Percentiles rank a stretch among this genome's conserved stretches.
Conservation (phyloP, 2,113 vertebrate genomes). For the Scomber colias region DNA sequence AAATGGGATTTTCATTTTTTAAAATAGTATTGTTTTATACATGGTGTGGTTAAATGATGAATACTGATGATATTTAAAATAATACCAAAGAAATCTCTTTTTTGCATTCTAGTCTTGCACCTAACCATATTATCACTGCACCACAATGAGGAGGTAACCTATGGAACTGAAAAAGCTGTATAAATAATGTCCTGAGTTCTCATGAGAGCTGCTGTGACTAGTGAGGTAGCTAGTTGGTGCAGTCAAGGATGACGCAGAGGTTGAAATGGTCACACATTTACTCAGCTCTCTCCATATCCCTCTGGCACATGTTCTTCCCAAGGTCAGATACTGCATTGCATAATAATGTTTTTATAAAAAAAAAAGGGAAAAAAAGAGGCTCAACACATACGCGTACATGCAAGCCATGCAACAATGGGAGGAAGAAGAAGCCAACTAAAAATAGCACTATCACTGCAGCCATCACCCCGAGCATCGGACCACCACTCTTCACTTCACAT, state of each 20-base stretch:
- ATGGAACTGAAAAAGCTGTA: constrained; percentile 44
- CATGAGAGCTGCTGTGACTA: constrained; percentile 59
- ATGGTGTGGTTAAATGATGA: not conserved
- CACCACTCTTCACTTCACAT: constrained; percentile 70
- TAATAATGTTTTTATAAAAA: constrained; percentile 59
- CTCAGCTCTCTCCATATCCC: constrained; percentile 68
- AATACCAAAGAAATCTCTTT: not conserved
- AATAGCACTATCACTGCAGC: constrained; percentile 72
- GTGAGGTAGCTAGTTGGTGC: constrained; percentile 73
- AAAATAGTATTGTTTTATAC: not conserved
- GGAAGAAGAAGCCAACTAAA: constrained; percentile 63
- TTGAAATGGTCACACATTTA: constrained; percentile 81
- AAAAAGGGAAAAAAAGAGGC: constrained; percentile 22
- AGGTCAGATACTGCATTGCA: constrained; percentile 81
- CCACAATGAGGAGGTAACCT: constrained; percentile 10
- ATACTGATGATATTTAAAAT: not conserved
- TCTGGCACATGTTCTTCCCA: constrained; percentile 76
- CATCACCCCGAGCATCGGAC: constrained; percentile 61
- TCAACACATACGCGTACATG: constrained; percentile 48
- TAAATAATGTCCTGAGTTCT: constrained; percentile 48
- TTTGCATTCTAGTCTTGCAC: not conserved
- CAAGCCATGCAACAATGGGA: constrained; percentile 60
- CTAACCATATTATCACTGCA: not conserved
- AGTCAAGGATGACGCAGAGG: constrained; percentile 81
- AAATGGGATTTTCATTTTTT: not conserved